Conservation (phyloP, 2,797 vertebrate genomes). For the Mus minutoides region DNA sequence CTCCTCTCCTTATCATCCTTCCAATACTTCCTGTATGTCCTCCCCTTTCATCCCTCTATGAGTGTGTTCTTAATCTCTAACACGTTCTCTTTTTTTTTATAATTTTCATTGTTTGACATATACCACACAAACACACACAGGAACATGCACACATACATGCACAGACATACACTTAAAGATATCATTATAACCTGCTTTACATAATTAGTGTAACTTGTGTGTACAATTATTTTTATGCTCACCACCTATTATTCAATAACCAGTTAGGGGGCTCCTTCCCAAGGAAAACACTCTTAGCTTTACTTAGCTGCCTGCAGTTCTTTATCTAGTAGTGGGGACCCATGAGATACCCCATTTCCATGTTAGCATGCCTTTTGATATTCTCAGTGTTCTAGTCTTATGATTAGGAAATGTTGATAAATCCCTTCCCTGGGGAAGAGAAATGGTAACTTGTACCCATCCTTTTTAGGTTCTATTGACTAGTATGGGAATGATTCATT, state of each 20-base stretch:
- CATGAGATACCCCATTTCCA: not conserved
- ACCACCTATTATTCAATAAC: not conserved
- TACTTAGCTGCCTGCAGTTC: not conserved
- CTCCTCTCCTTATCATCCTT: not conserved
- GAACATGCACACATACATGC: not conserved
- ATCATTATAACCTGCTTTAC: not conserved
- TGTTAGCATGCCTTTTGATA: not conserved
- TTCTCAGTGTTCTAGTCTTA: not conserved
- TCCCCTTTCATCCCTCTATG: not conserved
- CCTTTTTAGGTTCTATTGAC: not conserved
- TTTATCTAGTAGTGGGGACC: not conserved
- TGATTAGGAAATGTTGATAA: not conserved
- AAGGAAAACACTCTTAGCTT: not conserved
- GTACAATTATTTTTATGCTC: not conserved
- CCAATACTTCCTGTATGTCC: not conserved
- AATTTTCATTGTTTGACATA: not conserved
- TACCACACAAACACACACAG: not conserved
- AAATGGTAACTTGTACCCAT: not conserved
- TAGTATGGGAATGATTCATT: not conserved
- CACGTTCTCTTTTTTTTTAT: not conserved
- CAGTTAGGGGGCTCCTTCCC: not conserved
- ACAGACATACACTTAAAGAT: not conserved
- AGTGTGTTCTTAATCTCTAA: not conserved
- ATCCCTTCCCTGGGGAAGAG: not conserved
- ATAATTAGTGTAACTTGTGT: not conserved